Evolutionary conservation across 2,888 invertebrate species (phyloP).

Genomic region (Sceliomorpha sp.): DNA sequence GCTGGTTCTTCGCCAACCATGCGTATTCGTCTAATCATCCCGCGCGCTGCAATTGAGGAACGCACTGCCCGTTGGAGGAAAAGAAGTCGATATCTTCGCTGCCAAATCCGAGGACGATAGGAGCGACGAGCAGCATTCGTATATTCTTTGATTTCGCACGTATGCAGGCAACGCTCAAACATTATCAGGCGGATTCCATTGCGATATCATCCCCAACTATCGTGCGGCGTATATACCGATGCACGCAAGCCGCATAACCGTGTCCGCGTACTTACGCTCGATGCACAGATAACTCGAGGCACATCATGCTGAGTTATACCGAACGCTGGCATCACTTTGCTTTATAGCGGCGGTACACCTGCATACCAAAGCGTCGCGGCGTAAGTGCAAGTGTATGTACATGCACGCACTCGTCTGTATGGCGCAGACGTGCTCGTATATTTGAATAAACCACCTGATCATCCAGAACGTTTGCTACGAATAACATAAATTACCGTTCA

Average conservation of each 20-base stretch:
- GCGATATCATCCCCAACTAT: slow-evolving; percentile 41
- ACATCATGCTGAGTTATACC: slow-evolving; percentile 58
- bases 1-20: too few relatives aligned
- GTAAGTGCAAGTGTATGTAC: slow-evolving; percentile 21
- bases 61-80: too few relatives aligned
- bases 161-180: neutral
- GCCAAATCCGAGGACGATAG: neutral
- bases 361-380: slow-evolving; percentile 30
- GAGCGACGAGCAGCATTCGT: too few relatives aligned
- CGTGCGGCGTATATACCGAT: slow-evolving; percentile 13
- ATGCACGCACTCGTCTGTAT: slow-evolving; percentile 19
- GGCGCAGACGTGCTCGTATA: slow-evolving; percentile 14
- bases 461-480: slow-evolving; percentile 37
- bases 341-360: slow-evolving; percentile 61
- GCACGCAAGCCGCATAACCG: slow-evolving; percentile 32
- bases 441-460: slow-evolving; percentile 41
- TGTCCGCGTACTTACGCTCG: slow-evolving; percentile 64
- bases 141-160: neutral
- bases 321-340: slow-evolving; percentile 64
- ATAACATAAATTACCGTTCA: slow-evolving; percentile 27
- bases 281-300: slow-evolving; percentile 70
- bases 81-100: too few relatives aligned
- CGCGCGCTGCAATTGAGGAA: too few relatives aligned
- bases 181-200: slow-evolving; percentile 31
- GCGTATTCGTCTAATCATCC: too few relatives aligned